Evolutionary conservation across 2,797 vertebrate species (phyloP), one percentile per base, ranked within the genome.

Genomic region (Knipowitschia caucasica): DNA sequence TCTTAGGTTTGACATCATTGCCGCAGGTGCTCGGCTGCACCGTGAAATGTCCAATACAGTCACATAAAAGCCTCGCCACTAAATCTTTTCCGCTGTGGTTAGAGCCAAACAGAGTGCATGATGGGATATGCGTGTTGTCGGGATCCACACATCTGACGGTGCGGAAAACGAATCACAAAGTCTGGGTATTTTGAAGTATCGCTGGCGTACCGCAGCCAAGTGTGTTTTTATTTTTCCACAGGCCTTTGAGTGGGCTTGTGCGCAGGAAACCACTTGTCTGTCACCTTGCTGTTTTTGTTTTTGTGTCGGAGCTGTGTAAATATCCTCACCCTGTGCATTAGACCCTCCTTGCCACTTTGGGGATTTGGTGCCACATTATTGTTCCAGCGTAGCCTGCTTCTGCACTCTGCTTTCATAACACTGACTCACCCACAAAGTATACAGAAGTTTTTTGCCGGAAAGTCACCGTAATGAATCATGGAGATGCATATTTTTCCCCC

Each of bases 241-340:
- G 12, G 23, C 17, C 34, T 38, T 53, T 39, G 33, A 30, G 31
- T 15, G 36, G 46, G 46, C 38, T 35, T 61, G 53, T 45, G 17
- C 34, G 14, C 21, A 40, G 63, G 58, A 57, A 20, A 30, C 34
- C 56, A 57, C 24, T 34, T 57, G 59, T 54, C 64, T 63, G 44
- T 67, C 67, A 61, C 50, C 53, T 31, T 12, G 24, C 53, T 68
- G 42, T 55, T 59, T 64, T 53, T 58, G 35, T 43, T 50, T 61
- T 25, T 40, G 7, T 31, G 46, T 35, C 7, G 46, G n/a, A 5
- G 31, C 53, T 33, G 46, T 27, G n/a, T 59, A 43, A 53, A 62
- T 5, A 47, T 59, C 31, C 35, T 46, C 61, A 55, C 50, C 52
- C 29, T 14, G 40, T 53, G 29, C 58, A 40, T 58, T 49, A 12